These are phyloP conservation scores for Oreortyx pictus DNA, from an alignment of 2,797 vertebrate genomes.

Conservation along the genomic window DNA sequence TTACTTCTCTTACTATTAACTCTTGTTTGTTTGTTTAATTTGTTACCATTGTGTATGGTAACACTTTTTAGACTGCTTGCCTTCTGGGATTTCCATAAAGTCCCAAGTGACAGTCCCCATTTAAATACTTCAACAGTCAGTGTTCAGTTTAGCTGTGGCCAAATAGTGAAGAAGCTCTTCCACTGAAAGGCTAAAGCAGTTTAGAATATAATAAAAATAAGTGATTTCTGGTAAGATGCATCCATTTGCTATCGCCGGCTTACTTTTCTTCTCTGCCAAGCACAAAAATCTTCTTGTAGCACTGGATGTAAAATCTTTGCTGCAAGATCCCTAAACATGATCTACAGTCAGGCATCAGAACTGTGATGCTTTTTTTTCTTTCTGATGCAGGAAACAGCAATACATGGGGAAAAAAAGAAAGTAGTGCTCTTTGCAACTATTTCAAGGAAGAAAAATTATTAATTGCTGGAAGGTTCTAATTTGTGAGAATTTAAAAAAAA, in stretches of 20 bases:
- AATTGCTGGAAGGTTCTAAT: neutral
- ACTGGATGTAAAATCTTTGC: neutral
- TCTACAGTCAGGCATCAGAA: neutral
- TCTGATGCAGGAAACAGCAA: neutral
- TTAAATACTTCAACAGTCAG: neutral
- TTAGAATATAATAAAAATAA: neutral
- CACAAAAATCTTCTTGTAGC: neutral
- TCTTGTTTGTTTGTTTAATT: neutral
- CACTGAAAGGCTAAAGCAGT: neutral
- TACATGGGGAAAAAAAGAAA: neutral
- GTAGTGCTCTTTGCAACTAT: neutral
- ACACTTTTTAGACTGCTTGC: neutral
- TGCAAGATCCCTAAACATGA: neutral
- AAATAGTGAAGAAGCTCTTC: neutral
- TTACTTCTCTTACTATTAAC: neutral
- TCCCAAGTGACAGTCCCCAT: neutral
- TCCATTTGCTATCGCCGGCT: neutral
- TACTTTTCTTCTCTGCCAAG: neutral
- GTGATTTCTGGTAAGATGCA: neutral
- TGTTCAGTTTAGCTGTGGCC: neutral
- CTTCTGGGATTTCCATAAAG: neutral
- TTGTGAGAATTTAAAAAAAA: neutral
- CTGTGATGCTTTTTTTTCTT: neutral
- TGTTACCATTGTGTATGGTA: neutral
- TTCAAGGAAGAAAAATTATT: slow-evolving; percentile 24